Evolutionary conservation across 2,113 vertebrate genomes (phyloP), one percentile per base, ranked within the genome.

Genomic region (Ictalurus furcatus): DNA sequence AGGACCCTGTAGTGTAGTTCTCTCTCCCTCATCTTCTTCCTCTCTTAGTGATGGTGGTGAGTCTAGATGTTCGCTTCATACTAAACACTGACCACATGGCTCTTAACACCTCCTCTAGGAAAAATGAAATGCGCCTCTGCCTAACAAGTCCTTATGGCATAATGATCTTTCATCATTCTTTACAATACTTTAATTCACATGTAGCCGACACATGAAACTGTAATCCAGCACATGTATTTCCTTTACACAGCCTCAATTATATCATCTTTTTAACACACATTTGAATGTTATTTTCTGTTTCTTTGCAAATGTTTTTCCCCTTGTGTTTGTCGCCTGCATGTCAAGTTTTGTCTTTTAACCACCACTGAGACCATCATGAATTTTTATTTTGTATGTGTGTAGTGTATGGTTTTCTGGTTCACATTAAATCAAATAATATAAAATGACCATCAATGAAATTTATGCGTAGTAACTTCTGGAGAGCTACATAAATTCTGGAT

Each of bases 251-350:
- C 34, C 19, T 83, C 6, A 37, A 2, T 56, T 19, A 65, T 25
- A 30, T 63, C 9, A 23, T 82, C n/a, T 17, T 74, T 74, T 85
- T 87, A 80, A 52, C 48, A 34, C 12, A 0, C 0, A 19, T 89
- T 87, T 88, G 7, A 21, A 84, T 91, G 44, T 87, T 86, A 56
- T 48, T 90, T 84, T 86, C 85, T 85, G 81, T 89, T 91, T 28
- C 83, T 90, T 86, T 91, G 85, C 91, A 85, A 88, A 83, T 76
- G 67, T 48, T 81, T 59, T 85, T 59, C 83, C 85, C 85, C 89
- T 90, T 63, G 11, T 69, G 34, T 88, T 90, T 91, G 12, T 87
- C 25, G n/a, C 82, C 30, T 44, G 69, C 80, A 59, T 67, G 74
- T 84, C 82, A 48, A 37, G 21, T 52, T 69, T 16, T 87, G 37